Conservation (phyloP, 2,888 invertebrate species). For the Ichneumon xanthorius region DNA sequence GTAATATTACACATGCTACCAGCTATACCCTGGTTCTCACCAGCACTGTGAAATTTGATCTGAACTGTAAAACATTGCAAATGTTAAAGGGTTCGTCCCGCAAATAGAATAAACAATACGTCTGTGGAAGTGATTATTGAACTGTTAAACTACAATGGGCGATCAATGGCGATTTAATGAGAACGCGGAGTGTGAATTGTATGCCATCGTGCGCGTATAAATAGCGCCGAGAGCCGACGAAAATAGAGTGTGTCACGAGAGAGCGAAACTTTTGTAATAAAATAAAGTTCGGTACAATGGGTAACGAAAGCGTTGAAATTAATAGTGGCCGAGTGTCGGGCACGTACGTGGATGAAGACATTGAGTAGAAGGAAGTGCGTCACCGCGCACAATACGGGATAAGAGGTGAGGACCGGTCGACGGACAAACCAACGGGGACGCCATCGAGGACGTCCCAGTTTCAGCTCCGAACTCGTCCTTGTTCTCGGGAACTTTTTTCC, state of each 20-base stretch:
- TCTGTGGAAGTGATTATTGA: no score
- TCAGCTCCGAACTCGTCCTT: conserved; percentile 63
- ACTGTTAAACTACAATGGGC: no score
- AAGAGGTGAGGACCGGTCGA: conserved; percentile 7
- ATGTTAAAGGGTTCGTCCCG: no score
- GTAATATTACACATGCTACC: no score
- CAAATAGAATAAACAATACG: no score
- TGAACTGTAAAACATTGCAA: no score
- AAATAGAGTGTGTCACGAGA: neutral
- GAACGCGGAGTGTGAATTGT: neutral
- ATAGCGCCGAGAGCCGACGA: neutral
- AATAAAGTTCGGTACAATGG: neutral
- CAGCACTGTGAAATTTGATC: no score
- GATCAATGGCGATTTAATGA: neutral
- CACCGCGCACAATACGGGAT: conserved; percentile 41
- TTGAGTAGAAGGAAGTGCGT: conserved; percentile 30
- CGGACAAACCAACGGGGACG: conserved; percentile 35
- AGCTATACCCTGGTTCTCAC: no score
- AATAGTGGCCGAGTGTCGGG: conserved; percentile 38
- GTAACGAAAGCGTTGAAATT: conserved; percentile 36
- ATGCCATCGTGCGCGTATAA: neutral
- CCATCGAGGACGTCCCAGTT: conserved; percentile 65
- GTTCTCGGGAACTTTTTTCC: conserved; percentile 61
- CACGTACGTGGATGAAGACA: conserved; percentile 7
- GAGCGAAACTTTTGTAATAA: conserved; percentile 35